Evolutionary conservation across 2,113 vertebrate species (phyloP).

Genomic region (Opisthocomus hoazin): DNA sequence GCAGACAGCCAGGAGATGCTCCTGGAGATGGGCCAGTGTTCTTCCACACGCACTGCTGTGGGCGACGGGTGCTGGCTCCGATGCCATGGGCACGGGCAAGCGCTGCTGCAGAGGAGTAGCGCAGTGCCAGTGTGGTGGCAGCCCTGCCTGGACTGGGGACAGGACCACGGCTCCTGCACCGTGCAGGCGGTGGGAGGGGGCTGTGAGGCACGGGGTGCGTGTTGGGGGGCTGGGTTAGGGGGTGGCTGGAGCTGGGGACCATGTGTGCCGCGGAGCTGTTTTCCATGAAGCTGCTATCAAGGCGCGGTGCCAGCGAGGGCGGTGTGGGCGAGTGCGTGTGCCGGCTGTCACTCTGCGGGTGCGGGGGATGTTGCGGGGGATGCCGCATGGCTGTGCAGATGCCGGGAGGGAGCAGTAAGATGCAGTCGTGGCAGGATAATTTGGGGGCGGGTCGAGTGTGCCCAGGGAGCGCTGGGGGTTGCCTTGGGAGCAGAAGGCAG

Average conservation of each 20-base stretch:
- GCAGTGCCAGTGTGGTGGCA: rapidly evolving
- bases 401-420: neutral
- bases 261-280: neutral
- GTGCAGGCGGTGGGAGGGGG: rapidly evolving
- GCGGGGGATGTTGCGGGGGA: neutral
- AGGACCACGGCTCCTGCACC: neutral
- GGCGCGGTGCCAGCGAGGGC: neutral
- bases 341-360: neutral
- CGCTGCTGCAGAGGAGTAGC: rapidly evolving
- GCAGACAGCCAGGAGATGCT: neutral
- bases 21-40: neutral
- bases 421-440: neutral
- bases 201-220: neutral
- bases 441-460: neutral
- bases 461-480: neutral
- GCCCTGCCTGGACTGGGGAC: neutral
- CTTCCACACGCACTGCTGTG: rapidly evolving
- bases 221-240: neutral
- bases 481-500: neutral
- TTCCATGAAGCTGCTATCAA: neutral
- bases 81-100: neutral
- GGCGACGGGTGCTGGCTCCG: neutral
- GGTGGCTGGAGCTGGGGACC: neutral
- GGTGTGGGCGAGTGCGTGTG: neutral
- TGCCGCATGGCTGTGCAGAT: neutral